Conservation (phyloP, 2,797 vertebrate species). For the Cirrhinus molitorella region DNA sequence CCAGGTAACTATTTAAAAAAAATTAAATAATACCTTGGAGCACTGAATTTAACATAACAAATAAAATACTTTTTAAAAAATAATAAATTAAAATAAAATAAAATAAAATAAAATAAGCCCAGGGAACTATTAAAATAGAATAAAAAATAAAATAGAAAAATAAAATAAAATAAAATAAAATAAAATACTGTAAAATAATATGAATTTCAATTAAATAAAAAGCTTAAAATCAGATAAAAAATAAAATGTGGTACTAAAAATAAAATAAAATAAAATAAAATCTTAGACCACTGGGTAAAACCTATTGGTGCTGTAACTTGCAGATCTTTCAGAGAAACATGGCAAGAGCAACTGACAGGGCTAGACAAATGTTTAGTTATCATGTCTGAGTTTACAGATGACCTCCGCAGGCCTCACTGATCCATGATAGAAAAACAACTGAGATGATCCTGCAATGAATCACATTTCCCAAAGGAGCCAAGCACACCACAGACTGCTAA, state of each 20-base stretch:
- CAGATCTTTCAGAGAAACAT: neutral
- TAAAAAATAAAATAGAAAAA: neutral
- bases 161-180: neutral
- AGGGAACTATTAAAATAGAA: neutral
- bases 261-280: neutral
- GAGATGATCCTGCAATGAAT: conserved; percentile 1
- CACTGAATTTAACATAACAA: no score
- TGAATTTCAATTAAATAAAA: neutral
- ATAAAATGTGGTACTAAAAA: neutral
- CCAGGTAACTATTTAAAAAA: neutral
- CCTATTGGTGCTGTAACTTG: neutral
- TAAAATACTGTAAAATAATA: no score
- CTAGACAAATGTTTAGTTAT: conserved; percentile 40
- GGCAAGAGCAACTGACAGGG: neutral
- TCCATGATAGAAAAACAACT: conserved; percentile 25
- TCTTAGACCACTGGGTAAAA: neutral
- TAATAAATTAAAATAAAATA: neutral
- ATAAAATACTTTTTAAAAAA: neutral
- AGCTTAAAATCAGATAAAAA: neutral
- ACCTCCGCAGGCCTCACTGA: conserved; percentile 24
- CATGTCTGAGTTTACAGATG: conserved; percentile 38
- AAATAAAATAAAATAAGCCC: neutral
- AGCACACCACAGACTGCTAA: conserved; percentile 10
- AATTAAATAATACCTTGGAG: no score
- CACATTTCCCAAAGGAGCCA: conserved; percentile 17